Evolutionary conservation across 2,797 vertebrate species (phyloP), one percentile per base, ranked within the genome.

Genomic region (Arctocebus calabarensis): DNA sequence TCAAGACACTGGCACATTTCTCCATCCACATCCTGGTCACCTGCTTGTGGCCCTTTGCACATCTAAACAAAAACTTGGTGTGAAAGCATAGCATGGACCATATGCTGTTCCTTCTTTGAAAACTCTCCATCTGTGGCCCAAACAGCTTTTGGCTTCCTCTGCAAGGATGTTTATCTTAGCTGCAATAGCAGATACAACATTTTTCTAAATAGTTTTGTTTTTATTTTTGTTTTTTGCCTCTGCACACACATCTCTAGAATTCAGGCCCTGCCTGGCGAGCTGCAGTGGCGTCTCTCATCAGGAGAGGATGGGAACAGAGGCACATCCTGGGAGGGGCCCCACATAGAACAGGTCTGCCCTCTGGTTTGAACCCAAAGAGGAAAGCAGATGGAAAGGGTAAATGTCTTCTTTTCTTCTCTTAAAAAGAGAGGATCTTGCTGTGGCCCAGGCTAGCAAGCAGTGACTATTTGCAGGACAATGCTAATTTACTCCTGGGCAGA

Each of bases 171-270:
- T 74, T 78, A 57, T 87, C 86, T 94, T 74, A 52, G 22, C 40
- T 79, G 3, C 29, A 81, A 55, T 27, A 77, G 74, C 57, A 84
- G 81, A 79, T 57, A 68, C 32, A 73, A 23, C 25, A 29, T 77
- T 85, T 95, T 75, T 89, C 57, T 68, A 74, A 66, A 4, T 61
- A 88, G 62, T 17, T 70, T 94, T 83, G 25, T 71, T 73, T 91
- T 82, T 78, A 0, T 43, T 48, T 73, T 75, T 19, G 43, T 82
- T 25, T 84, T 92, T 78, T 57, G 0, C 20, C 12, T 90, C 57
- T 88, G 19, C 22, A 81, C 29, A 61, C 20, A 14, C 34, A 77
- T 68, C 22, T 74, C 32, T 9, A 71, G 4, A 23, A 11, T 52
- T 13, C 48, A 64, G 75, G n/a, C 45, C 29, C 57, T 55, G 3